Evolutionary conservation across 1,140 invertebrate species (phyloP).

Genomic region (Gerris buenoi): DNA sequence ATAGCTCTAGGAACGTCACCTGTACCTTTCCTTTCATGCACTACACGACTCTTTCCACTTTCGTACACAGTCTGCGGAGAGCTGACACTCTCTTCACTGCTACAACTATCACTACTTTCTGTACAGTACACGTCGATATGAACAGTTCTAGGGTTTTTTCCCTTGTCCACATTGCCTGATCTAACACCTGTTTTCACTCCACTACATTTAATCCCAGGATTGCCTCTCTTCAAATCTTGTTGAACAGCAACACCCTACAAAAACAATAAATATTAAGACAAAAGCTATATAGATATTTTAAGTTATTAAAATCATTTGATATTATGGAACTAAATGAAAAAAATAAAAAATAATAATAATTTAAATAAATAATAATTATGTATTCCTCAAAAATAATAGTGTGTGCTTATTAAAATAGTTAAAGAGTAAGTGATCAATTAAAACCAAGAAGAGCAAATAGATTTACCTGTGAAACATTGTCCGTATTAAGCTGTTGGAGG

Average conservation of each 20-base stretch:
- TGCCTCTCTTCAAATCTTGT: slow-evolving; percentile 21
- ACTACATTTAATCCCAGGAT: slow-evolving; percentile 7
- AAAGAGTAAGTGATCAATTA: no score
- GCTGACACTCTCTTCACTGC: slow-evolving; percentile 29
- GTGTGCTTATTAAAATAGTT: no score
- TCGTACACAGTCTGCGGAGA: slow-evolving; percentile 49
- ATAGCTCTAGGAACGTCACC: slow-evolving; percentile 30
- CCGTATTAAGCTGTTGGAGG: not conserved
- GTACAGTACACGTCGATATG: slow-evolving; percentile 66
- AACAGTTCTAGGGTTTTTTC: slow-evolving; percentile 44
- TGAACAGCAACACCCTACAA: slow-evolving; percentile 17
- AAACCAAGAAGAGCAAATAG: not conserved
- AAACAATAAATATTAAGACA: slow-evolving; percentile 5
- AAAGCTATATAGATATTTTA: not conserved
- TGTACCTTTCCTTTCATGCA: slow-evolving; percentile 35
- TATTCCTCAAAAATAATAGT: no score
- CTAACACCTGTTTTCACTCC: slow-evolving; percentile 24
- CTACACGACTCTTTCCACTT: slow-evolving; percentile 40
- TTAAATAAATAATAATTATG: no score
- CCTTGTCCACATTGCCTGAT: slow-evolving; percentile 15
- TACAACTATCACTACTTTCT: slow-evolving; percentile 30
- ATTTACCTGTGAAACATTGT: not conserved
- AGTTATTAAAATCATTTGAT: not conserved
- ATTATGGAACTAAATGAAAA: not conserved
- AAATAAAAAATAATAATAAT: no score